phyloP scores from a whole-genome alignment of 2,888 invertebrate species.

The Neuroscelio doddi region DNA sequence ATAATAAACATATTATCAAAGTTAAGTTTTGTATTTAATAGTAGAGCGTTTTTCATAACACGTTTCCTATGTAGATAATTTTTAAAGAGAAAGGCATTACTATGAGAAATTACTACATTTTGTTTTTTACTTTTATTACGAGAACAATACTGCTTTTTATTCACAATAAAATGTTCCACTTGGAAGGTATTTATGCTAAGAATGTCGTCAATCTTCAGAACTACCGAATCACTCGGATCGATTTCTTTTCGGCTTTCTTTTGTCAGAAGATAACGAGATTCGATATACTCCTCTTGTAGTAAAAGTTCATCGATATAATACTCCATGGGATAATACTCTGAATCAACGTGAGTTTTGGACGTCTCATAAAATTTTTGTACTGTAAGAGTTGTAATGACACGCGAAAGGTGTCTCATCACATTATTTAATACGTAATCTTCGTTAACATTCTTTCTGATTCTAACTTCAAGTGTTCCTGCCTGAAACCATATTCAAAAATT shows the following conservation, averaged over 20 bases:
- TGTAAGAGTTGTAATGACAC: constrained; percentile 74
- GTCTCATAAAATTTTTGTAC: constrained; percentile 73
- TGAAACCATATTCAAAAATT: constrained; percentile 50
- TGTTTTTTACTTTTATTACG: too few relatives aligned
- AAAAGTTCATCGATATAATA: constrained; percentile 58
- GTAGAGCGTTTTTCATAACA: too few relatives aligned
- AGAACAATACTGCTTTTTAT: too few relatives aligned
- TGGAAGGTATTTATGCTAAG: background rate
- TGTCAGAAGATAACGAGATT: background rate
- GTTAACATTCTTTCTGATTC: constrained; percentile 76
- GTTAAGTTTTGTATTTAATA: too few relatives aligned
- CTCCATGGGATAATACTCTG: constrained; percentile 44
- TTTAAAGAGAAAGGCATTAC: too few relatives aligned
- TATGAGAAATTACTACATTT: too few relatives aligned
- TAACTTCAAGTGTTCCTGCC: constrained; percentile 76
- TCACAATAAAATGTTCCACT: background rate
- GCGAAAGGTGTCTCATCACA: constrained; percentile 75
- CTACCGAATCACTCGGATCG: background rate
- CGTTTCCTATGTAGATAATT: too few relatives aligned
- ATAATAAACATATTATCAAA: too few relatives aligned
- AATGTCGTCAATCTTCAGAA: constrained; percentile 1
- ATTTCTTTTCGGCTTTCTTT: background rate
- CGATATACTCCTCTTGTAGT: constrained; percentile 12
- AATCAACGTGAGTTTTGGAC: constrained; percentile 13
- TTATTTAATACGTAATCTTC: constrained; percentile 77